Evolutionary conservation across 2,888 invertebrate species (phyloP).

Genomic region (Agriopis marginaria): DNA sequence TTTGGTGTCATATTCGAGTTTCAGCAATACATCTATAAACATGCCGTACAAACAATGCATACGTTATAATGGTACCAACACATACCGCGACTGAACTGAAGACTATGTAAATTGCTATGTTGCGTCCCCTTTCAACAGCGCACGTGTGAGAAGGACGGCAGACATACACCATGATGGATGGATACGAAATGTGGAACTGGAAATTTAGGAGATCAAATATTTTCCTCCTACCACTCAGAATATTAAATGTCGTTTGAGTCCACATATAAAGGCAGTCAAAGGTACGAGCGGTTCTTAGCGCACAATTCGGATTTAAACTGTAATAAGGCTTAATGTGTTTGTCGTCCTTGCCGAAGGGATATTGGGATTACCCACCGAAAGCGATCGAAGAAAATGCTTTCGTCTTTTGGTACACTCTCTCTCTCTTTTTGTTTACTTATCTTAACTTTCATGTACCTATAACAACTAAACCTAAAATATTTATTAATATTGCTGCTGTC

Average conservation of each 20-base stretch:
- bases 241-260: constrained; percentile 31
- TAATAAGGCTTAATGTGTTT: constrained; percentile 27
- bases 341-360: constrained; percentile 20
- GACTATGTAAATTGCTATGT: constrained; percentile 35
- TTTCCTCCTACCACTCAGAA: constrained; percentile 30
- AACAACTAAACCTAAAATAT: no score
- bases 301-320: constrained; percentile 28
- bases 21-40: constrained; percentile 14
- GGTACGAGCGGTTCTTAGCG: constrained; percentile 20
- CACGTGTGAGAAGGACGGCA: constrained; percentile 21
- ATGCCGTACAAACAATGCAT: constrained; percentile 20
- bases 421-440: background rate
- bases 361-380: constrained; percentile 24
- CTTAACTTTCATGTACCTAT: background rate
- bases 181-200: constrained; percentile 25
- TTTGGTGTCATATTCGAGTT: constrained; percentile 13
- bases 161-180: constrained; percentile 34
- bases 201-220: constrained; percentile 35
- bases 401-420: background rate
- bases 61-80: constrained; percentile 27
- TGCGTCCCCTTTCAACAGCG: constrained; percentile 15
- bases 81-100: constrained; percentile 22
- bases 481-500: no score
- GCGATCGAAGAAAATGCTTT: constrained; percentile 9
- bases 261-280: constrained; percentile 24